Percentiles rank a stretch among this genome's conserved stretches.
phyloP scores from a whole-genome alignment of 2,113 vertebrate species.

The Phrynocephalus versicolor region DNA sequence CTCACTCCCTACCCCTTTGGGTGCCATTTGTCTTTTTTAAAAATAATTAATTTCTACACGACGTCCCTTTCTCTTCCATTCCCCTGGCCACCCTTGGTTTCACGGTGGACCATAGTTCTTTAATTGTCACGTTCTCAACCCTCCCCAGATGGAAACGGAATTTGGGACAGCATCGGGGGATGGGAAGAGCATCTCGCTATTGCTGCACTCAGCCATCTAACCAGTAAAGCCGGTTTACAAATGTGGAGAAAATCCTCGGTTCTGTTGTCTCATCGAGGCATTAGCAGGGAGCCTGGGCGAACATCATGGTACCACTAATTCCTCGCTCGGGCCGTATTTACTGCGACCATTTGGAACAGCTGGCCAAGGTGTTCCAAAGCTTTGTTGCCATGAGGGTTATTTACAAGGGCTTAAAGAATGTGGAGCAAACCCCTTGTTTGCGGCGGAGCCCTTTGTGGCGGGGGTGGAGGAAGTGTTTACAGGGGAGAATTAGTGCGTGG shows the following conservation, averaged over 20 bases:
- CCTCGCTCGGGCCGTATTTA: constrained; percentile 35
- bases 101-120: neutral
- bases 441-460: neutral
- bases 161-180: neutral
- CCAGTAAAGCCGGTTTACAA: constrained; percentile 35
- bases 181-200: neutral
- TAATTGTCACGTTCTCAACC: neutral
- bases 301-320: neutral
- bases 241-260: constrained; percentile 25
- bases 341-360: constrained; percentile 1
- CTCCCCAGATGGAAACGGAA: constrained; percentile 12
- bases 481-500: neutral
- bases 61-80: too few species aligned
- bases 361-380: too few species aligned
- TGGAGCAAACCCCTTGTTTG: neutral
- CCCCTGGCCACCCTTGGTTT: neutral
- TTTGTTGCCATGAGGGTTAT: constrained; percentile 1
- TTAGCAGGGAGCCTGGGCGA: constrained; percentile 20
- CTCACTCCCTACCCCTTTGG: neutral
- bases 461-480: neutral
- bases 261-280: constrained; percentile 32
- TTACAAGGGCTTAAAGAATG: neutral
- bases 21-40: neutral
- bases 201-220: neutral
- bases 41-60: neutral